Percentiles rank a stretch among this genome's conserved stretches.
Evolutionary conservation across 2,113 vertebrate genomes (phyloP).

Genomic region (Onychostoma macrolepis): DNA sequence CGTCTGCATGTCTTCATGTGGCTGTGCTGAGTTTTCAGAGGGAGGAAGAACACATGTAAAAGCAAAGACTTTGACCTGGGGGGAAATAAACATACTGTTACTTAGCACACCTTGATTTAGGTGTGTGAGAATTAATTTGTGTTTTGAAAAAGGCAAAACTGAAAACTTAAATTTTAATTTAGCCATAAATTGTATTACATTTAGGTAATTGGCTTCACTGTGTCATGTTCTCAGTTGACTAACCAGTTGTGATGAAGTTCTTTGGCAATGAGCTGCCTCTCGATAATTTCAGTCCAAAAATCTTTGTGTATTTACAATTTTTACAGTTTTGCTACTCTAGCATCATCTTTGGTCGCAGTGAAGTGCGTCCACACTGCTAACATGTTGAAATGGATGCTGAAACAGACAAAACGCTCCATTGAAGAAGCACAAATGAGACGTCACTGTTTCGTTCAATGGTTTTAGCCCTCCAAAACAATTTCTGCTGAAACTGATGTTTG

Average conservation of each 20-base stretch:
- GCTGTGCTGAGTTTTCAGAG: neutral
- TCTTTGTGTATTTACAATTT: neutral
- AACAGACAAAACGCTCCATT: neutral
- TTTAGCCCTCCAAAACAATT: neutral
- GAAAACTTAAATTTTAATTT: neutral
- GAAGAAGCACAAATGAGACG: neutral
- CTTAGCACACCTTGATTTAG: neutral
- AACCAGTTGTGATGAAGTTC: neutral
- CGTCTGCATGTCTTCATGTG: constrained; percentile 29
- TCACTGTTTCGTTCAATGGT: neutral
- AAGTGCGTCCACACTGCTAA: neutral
- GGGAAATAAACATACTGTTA: neutral
- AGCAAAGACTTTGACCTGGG: neutral
- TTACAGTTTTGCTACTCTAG: neutral
- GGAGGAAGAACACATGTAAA: neutral
- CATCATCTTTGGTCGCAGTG: neutral
- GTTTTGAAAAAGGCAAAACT: neutral
- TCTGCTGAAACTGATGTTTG: neutral
- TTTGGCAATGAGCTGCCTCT: neutral
- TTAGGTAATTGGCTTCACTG: neutral
- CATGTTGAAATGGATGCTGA: neutral
- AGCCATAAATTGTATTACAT: too few relatives aligned
- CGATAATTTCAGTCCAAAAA: neutral
- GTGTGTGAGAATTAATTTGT: neutral
- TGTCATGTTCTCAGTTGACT: neutral